Evolutionary conservation across 2,888 invertebrate genomes (phyloP), one percentile per base, ranked within the genome.

Genomic region (Dasypolia templi): DNA sequence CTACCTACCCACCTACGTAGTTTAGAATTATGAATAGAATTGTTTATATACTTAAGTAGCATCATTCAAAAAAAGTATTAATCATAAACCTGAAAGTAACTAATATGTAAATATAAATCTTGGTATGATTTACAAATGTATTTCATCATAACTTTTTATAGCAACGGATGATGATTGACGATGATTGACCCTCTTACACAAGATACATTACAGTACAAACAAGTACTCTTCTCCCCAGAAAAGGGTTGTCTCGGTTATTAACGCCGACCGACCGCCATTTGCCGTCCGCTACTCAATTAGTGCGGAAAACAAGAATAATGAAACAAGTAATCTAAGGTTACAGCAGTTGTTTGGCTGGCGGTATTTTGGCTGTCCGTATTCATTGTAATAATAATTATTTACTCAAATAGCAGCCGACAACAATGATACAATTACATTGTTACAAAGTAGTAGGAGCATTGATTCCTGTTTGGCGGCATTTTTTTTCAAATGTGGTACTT

Each of bases 211-310:
- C n/a, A n/a, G n/a, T n/a, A n/a, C n/a, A n/a, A n/a, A n/a, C n/a
- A n/a, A n/a, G n/a, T n/a, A n/a, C n/a, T n/a, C n/a, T n/a, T n/a
- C 35, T 35, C 4, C 6, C 35, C 35, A 35, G 35, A 35, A 35
- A 7, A 35, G 35, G 68, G 61, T 73, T 65, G 39, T 26, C 75
- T 42, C 19, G 56, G 56, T 64, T 65, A 68, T 70, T 72, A 65
- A 77, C 42, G 29, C 55, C 59, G 64, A 42, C 64, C 55, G 53
- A 26, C 53, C 62, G 72, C 66, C 46, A 78, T 72, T 72, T 67
- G 58, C 51, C 46, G 64, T 55, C 44, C 61, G 49, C 42, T 49
- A 79, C 14, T 59, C 78, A 79, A 79, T 79, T 78, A 79, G 55
- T 17, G n/a, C 17, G 29, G 32, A 29, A 67, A 44, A 58, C 32